Evolutionary conservation across 2,888 invertebrate species (phyloP).

Genomic region (Saturnia japonica): DNA sequence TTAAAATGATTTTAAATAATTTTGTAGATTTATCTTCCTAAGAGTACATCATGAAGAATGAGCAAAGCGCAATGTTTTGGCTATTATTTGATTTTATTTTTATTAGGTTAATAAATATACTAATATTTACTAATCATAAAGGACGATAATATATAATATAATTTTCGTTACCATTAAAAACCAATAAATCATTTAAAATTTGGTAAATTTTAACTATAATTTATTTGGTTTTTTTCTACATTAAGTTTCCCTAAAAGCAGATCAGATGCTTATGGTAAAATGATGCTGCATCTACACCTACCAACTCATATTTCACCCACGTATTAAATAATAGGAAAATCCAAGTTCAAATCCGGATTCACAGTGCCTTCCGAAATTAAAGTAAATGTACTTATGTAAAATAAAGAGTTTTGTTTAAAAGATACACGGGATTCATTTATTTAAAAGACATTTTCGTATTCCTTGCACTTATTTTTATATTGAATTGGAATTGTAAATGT

Average conservation of each 20-base stretch:
- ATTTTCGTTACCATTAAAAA: not conserved
- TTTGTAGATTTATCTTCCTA: not conserved
- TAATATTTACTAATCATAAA: not conserved
- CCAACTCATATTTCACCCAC: slow-evolving; percentile 3
- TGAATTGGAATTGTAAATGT: too few species aligned
- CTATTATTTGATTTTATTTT: too few species aligned
- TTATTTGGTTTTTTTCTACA: not conserved
- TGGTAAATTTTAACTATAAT: not conserved
- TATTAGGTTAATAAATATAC: too few species aligned
- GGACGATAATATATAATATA: not conserved
- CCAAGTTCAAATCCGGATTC: not conserved
- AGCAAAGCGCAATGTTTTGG: not conserved
- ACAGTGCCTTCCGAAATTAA: not conserved
- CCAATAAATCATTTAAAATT: not conserved
- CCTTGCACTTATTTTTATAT: not conserved
- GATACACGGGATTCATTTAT: not conserved
- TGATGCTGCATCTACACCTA: slow-evolving; percentile 8
- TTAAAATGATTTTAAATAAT: not conserved
- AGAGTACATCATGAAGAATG: not conserved
- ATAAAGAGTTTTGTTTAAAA: too few species aligned
- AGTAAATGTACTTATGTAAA: not conserved
- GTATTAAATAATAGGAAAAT: not conserved
- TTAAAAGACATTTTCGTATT: not conserved
- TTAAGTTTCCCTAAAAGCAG: not conserved
- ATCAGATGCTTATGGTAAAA: not conserved